Percentiles rank a stretch among this genome's conserved stretches.
Evolutionary conservation across 2,888 invertebrate species (phyloP).

Genomic region (Lithophane semibrunnea): DNA sequence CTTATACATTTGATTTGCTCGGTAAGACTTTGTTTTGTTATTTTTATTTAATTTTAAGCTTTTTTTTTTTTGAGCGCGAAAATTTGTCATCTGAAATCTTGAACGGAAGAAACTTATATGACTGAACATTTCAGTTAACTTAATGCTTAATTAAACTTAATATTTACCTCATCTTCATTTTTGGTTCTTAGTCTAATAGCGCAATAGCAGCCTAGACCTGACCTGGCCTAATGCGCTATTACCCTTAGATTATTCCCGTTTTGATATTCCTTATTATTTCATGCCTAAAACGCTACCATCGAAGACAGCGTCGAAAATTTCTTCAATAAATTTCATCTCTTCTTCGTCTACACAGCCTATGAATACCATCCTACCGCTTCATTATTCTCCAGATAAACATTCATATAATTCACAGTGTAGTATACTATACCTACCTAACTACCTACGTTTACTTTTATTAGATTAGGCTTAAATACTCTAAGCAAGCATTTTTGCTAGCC

Average conservation of each 20-base stretch:
- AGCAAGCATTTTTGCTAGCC: background rate
- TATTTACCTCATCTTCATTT: background rate
- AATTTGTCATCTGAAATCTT: background rate
- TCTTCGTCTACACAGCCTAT: background rate
- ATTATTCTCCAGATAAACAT: background rate
- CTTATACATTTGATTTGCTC: slow-evolving; percentile 45
- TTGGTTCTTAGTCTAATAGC: too few species aligned
- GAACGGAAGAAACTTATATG: background rate
- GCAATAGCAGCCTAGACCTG: too few species aligned
- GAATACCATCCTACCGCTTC: background rate
- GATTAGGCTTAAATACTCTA: background rate
- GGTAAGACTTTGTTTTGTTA: slow-evolving; percentile 58
- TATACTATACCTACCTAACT: too few species aligned
- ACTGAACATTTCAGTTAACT: background rate
- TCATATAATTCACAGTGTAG: background rate
- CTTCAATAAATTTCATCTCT: background rate
- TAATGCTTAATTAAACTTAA: too few species aligned
- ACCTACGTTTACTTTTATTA: too few species aligned
- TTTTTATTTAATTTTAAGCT: slow-evolving; percentile 1
- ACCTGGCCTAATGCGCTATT: too few species aligned
- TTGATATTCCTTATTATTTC: background rate
- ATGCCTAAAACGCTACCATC: background rate
- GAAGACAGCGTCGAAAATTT: background rate
- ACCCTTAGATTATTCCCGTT: background rate
- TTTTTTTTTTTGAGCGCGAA: background rate